Base-by-base conservation (phyloP, 2,888 invertebrate species). In the Dione vanillae region DNA sequence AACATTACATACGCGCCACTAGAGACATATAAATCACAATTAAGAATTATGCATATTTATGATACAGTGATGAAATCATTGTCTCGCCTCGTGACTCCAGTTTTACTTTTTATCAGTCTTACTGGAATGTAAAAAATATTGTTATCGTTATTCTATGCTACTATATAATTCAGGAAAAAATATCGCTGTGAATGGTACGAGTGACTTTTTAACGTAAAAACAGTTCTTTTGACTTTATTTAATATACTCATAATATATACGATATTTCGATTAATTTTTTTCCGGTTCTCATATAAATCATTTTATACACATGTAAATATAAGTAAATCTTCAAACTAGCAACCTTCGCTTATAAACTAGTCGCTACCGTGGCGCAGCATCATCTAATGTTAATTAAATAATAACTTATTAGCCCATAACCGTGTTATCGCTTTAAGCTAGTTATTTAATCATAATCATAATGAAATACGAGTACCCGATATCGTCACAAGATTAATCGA, bases 1-100 rank as follows among this genome's bases (percentile, higher is more conserved):
- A 43, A 41, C 11, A 20, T 41, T 40, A 41, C 20, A 2, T 12
- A 43, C 27, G 27, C 59, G 27, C 43, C 43, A 20, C 5, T 59
- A 27, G 40, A 68, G 37, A 67, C 62, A 71, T 68, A 71, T 71
- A 71, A 65, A 74, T 65, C 51, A 66, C 62, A 65, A 73, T 69
- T 70, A 72, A 54, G 59, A 66, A 43, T 68, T 69, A 20, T 67
- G 71, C 71, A 70, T 75, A 67, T 74, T 71, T 69, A 72, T 71
- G 67, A 69, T 64, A 27, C 66, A 71, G 68, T 71, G 70, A 73
- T 76, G 75, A 75, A 68, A 74, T 76, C 76, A 75, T 74, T 56
- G 62, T 70, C 43, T 19, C 27, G 45, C 49, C 43, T 62, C 68
- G 73, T 73, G 67, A 59, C 54, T 9, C 27, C 45, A 61, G 37